Evolutionary conservation across 1,140 invertebrate species (phyloP), one percentile per base, ranked within the genome.

Genomic region (Himalopsyche phryganea): DNA sequence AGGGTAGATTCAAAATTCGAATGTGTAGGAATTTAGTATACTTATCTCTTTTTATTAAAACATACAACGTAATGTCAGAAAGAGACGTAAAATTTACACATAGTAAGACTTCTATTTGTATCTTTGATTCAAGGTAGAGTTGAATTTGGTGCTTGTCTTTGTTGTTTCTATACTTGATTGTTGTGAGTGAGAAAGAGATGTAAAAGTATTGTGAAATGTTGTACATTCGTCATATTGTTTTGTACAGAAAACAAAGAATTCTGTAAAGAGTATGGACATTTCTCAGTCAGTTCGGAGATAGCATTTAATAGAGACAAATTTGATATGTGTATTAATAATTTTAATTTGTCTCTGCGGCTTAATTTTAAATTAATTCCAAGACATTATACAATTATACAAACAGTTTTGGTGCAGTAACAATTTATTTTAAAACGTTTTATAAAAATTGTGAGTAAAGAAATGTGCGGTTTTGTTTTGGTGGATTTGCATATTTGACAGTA

Each of bases 221-320:
- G n/a, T 1, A 15, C n/a, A 33, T 38, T 11, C 46, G 13, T 11
- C 13, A 19, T 48, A 40, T 40, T 28, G 45, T 56, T 32, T 48
- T 41, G 19, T 40, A 7, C 41, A 14, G 18, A 42, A 45, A 45
- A 35, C 41, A 18, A 42, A 53, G 51, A 54, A 13, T 13, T 13
- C 7, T 6, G 28, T 20, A 51, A 17, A 23, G 11, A 46, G 42
- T 46, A 35, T 36, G 15, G 53, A 23, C 28, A 33, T 18, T 18
- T 33, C 38, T 49, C 53, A 56, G 53, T 56, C 46, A 40, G 33
- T 48, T 15, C 23, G 45, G 38, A 49, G 53, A 56, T 48, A 48
- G 47, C 53, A 56, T 56, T 56, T 45, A 33, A 36, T 19, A 32
- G 23, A 48, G 53, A 49, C 53, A 56, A 56, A 45, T 54, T 56